Base-by-base conservation (phyloP, 2,888 invertebrate species). In the Deroplatys truncata region DNA sequence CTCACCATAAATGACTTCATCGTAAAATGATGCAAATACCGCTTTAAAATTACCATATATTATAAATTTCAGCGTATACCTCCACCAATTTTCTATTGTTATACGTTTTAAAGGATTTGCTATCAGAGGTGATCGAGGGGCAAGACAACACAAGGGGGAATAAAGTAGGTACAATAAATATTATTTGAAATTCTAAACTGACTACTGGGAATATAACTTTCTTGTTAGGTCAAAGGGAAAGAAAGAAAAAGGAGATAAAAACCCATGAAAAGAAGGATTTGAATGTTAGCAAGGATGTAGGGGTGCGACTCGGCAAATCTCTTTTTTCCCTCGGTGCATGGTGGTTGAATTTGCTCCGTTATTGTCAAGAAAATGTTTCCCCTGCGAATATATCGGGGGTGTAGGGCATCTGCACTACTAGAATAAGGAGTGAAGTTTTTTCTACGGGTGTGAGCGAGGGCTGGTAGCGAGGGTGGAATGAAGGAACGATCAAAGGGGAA, bases 351-450 rank as follows among this genome's bases (percentile, higher is more conserved):
- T 89, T 89, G 89, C 89, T 89, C 82, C 56, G 86, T 84, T 89
- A 89, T 89, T 89, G 89, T 89, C 84, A 87, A 72, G 89, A 89
- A 89, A 89, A 89, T 89, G 89, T 87, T 87, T 89, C 89, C 89
- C 89, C 49, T 87, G 89, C 56, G 89, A 89, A 28, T 72, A 89
- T 84, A 84, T 43, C 72, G 15, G 88, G 84, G 15, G 28, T 49
- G 85, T 86, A 87, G 83, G 43, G 87, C 87, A 83, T 82, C 87
- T 72, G 31, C 83, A 87, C 82, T 87, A 83, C 35, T 83, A 87
- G 83, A 87, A 35, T 87, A 82, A 87, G 87, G 87, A 82, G 56
- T 82, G 29, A 86, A 86, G 82, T 86, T 86, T 86, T 86, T 86
- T 86, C 29, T 82, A 82, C 86, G 43, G 89, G 89, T 85, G 31